phyloP scores from a whole-genome alignment of 2,113 vertebrate genomes.

The Hirundichthys speculiger region DNA sequence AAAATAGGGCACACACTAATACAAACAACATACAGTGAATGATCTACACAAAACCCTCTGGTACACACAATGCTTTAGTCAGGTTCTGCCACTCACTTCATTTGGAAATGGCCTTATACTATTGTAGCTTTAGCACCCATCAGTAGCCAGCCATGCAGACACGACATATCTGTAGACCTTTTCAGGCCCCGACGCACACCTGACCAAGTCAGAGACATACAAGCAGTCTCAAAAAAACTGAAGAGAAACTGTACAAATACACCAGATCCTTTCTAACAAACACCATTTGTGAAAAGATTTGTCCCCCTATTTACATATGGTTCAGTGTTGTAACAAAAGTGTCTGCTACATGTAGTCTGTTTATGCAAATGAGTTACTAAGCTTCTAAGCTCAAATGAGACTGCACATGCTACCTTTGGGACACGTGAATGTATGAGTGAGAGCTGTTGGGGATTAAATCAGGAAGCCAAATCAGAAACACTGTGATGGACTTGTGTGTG shows the following conservation, averaged over 20 bases:
- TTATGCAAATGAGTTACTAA: slow-evolving; percentile 8
- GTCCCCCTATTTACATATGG: slow-evolving; percentile 8
- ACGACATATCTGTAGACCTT: slow-evolving; percentile 41
- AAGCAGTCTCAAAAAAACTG: slow-evolving; percentile 21
- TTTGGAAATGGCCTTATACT: slow-evolving; percentile 47
- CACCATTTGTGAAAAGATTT: neutral
- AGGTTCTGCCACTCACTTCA: slow-evolving; percentile 24
- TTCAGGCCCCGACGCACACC: slow-evolving; percentile 57
- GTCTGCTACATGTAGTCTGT: neutral
- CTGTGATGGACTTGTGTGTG: slow-evolving; percentile 37
- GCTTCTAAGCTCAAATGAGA: slow-evolving; percentile 24
- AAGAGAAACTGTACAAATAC: slow-evolving; percentile 11
- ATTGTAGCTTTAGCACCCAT: slow-evolving; percentile 47
- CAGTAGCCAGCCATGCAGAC: slow-evolving; percentile 62
- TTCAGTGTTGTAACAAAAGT: neutral
- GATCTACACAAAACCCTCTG: neutral
- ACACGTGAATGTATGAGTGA: slow-evolving; percentile 69
- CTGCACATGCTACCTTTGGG: slow-evolving; percentile 24
- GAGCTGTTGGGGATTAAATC: slow-evolving; percentile 71
- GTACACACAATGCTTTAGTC: neutral
- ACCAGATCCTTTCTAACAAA: slow-evolving; percentile 5
- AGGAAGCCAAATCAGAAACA: slow-evolving; percentile 71
- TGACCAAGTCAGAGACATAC: slow-evolving; percentile 32
- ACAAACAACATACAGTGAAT: neutral
- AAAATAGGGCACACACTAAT: too few relatives aligned